Percentiles rank a stretch among this genome's conserved stretches.
Conservation (phyloP, 2,888 invertebrate genomes). For the Folsomia manolachei region DNA sequence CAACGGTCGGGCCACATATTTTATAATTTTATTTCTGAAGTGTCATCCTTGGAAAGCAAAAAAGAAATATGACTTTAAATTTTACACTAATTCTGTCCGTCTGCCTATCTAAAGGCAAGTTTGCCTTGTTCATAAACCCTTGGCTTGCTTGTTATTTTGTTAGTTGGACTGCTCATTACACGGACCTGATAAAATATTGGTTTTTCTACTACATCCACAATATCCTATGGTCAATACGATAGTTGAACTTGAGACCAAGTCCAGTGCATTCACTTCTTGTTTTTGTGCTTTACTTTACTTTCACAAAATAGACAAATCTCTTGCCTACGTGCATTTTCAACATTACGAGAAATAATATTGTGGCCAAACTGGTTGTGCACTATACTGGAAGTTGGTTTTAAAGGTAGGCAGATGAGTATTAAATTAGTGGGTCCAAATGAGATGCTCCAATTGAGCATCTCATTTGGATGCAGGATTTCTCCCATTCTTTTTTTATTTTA, state of each 20-base stretch:
- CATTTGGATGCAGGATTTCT: neutral
- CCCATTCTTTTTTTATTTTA: no score
- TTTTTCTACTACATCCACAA: slow-evolving; percentile 40
- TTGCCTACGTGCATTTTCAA: neutral
- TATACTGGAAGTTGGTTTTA: neutral
- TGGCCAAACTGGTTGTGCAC: no score
- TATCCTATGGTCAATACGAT: no score
- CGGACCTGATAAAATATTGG: slow-evolving; percentile 32
- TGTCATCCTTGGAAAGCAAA: slow-evolving; percentile 9
- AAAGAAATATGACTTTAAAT: slow-evolving; percentile 20
- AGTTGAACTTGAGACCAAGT: neutral
- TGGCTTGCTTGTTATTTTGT: neutral
- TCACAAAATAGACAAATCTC: neutral
- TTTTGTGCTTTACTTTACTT: no score
- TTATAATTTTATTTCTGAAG: slow-evolving; percentile 28
- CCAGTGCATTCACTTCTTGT: no score
- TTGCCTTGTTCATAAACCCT: neutral
- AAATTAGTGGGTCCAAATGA: neutral
- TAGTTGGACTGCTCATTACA: slow-evolving; percentile 3
- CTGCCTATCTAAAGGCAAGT: neutral
- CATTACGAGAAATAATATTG: no score
- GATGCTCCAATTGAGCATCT: neutral
- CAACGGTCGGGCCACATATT: slow-evolving; percentile 30
- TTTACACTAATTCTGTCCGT: slow-evolving; percentile 11
- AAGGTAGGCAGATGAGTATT: neutral